phyloP scores from a whole-genome alignment of 2,113 vertebrate genomes.

The Sprattus sprattus region DNA sequence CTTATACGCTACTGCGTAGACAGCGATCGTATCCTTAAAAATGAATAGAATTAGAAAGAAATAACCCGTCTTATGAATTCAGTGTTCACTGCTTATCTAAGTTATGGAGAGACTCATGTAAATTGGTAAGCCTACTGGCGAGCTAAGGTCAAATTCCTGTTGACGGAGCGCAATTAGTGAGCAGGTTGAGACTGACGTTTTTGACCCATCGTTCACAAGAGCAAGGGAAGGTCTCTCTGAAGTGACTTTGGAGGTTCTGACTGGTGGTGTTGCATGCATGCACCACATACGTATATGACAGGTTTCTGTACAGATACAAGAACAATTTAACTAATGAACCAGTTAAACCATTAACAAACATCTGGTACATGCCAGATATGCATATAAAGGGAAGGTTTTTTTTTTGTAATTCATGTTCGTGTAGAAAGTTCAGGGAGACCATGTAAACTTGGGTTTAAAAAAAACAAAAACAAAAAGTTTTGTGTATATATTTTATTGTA shows the following conservation, averaged over 20 bases:
- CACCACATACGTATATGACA: conserved; percentile 17
- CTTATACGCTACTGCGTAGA: too few relatives aligned
- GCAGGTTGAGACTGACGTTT: too few relatives aligned
- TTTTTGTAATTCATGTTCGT: too few relatives aligned
- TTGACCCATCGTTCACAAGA: too few relatives aligned
- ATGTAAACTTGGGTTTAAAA: conserved; percentile 41
- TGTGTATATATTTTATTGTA: conserved; percentile 58
- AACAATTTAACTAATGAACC: conserved; percentile 1
- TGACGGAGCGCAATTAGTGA: neutral
- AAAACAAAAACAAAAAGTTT: neutral
- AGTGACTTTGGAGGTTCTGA: conserved; percentile 6
- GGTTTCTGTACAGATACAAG: neutral
- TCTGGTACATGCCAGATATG: conserved; percentile 33
- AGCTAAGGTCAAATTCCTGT: neutral
- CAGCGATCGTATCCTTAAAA: too few relatives aligned
- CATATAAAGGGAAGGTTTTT: too few relatives aligned
- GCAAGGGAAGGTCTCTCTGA: too few relatives aligned
- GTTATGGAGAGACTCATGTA: neutral
- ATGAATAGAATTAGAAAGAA: too few relatives aligned
- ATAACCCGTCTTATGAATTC: too few relatives aligned
- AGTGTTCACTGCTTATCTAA: neutral
- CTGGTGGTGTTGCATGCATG: conserved; percentile 23
- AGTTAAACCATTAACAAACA: neutral
- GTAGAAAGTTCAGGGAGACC: too few relatives aligned
- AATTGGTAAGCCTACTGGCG: neutral